Conservation (phyloP, 2,888 invertebrate species). For the Gastrophysa polygoni region DNA sequence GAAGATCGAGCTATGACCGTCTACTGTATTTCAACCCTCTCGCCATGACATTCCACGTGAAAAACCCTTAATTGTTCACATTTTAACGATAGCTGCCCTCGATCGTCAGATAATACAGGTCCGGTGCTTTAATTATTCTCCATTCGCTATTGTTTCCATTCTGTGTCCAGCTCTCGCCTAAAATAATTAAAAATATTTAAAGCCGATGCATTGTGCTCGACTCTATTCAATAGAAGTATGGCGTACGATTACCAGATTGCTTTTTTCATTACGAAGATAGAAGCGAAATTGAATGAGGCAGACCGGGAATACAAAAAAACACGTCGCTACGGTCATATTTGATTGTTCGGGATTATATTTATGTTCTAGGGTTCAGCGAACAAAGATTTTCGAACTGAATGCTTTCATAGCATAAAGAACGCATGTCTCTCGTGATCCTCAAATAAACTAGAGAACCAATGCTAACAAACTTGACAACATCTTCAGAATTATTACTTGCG, state of each 20-base stretch:
- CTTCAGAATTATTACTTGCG: too few relatives aligned
- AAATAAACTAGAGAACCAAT: too few relatives aligned
- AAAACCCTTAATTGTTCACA: neutral
- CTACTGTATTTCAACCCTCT: too few relatives aligned
- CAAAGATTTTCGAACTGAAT: too few relatives aligned
- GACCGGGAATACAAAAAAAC: neutral
- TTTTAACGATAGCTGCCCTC: constrained; percentile 50
- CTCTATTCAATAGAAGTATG: constrained; percentile 23
- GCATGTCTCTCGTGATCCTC: too few relatives aligned
- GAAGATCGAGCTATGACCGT: too few relatives aligned
- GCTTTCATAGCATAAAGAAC: too few relatives aligned
- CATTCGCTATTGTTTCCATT: constrained; percentile 49
- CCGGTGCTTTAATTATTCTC: constrained; percentile 51
- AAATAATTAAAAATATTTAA: constrained; percentile 42
- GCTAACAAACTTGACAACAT: too few relatives aligned
- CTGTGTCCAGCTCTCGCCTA: constrained; percentile 26
- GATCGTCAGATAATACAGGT: constrained; percentile 54
- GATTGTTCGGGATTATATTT: neutral
- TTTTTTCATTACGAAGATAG: constrained; percentile 29
- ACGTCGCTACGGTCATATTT: neutral
- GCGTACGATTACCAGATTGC: constrained; percentile 28
- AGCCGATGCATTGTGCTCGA: constrained; percentile 25
- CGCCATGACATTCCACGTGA: too few relatives aligned
- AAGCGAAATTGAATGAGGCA: constrained; percentile 19
- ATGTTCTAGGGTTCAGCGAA: neutral